phyloP scores from a whole-genome alignment of 2,888 invertebrate genomes.

The Aromia moschata region DNA sequence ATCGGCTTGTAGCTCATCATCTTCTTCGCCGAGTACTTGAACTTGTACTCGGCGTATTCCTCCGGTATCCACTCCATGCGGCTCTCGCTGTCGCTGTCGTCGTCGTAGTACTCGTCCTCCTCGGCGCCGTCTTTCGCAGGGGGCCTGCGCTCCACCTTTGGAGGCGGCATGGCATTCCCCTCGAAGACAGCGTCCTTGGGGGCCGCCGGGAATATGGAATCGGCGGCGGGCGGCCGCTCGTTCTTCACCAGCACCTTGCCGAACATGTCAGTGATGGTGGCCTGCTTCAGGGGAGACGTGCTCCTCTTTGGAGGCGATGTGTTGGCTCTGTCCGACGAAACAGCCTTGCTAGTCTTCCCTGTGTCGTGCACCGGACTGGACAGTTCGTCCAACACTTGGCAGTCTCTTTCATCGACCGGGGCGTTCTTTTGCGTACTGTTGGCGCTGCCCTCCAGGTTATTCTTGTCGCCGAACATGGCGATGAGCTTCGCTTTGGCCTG shows the following conservation, averaged over 20 bases:
- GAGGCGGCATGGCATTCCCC: constrained; percentile 8
- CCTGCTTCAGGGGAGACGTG: constrained; percentile 39
- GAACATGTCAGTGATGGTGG: constrained; percentile 40
- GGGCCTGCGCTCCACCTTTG: constrained; percentile 1
- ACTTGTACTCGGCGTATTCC: constrained; percentile 49
- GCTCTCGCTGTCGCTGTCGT: constrained; percentile 43
- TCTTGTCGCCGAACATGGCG: constrained; percentile 1
- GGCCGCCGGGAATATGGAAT: not conserved
- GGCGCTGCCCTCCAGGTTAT: not conserved
- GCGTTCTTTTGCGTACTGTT: not conserved
- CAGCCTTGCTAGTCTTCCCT: not conserved
- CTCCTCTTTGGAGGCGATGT: constrained; percentile 13
- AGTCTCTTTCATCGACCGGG: not conserved
- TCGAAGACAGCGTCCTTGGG: not conserved
- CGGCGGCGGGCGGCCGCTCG: not conserved
- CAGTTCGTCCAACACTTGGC: not conserved
- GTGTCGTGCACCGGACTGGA: not conserved
- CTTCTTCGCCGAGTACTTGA: constrained; percentile 43
- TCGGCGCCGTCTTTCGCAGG: constrained; percentile 1
- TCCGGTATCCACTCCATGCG: constrained; percentile 49
- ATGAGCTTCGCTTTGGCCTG: constrained; percentile 16
- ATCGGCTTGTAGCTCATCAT: constrained; percentile 40
- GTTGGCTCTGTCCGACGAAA: not conserved
- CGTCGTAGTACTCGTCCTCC: constrained; percentile 8
- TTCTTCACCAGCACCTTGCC: constrained; percentile 31